phyloP scores from a whole-genome alignment of 2,888 invertebrate genomes.

The Platypus cylindrus region DNA sequence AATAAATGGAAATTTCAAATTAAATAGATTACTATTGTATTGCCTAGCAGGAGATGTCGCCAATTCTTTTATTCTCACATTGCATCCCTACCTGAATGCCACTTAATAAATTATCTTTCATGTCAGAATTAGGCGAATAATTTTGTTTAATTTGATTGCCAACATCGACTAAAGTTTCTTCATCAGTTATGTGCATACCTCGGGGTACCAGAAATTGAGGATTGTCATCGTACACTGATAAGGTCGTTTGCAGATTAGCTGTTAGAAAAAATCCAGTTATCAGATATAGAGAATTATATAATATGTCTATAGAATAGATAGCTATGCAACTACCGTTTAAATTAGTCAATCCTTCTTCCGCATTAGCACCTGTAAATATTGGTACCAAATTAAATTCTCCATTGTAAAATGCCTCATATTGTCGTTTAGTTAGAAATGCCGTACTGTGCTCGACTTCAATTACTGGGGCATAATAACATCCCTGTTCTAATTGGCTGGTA shows the following conservation, averaged over 20 bases:
- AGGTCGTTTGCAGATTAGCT: too few species aligned
- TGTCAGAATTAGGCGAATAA: neutral
- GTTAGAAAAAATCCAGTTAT: too few species aligned
- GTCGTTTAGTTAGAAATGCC: constrained; percentile 14
- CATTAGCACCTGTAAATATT: constrained; percentile 15
- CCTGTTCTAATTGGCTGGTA: constrained; percentile 4
- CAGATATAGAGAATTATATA: too few species aligned
- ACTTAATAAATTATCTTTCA: constrained; percentile 1
- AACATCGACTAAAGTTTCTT: constrained; percentile 3
- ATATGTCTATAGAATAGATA: too few species aligned
- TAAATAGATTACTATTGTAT: too few species aligned
- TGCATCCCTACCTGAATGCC: constrained; percentile 10
- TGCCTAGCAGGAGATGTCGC: too few species aligned
- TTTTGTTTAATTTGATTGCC: neutral
- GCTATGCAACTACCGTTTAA: constrained; percentile 1
- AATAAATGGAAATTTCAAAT: too few species aligned
- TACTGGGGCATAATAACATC: constrained; percentile 18
- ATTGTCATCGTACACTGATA: constrained; percentile 9
- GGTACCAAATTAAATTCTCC: constrained; percentile 15
- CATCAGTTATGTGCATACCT: constrained; percentile 11
- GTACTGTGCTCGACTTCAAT: constrained; percentile 14
- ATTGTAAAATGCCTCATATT: constrained; percentile 14
- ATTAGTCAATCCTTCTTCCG: constrained; percentile 13
- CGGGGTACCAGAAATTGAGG: constrained; percentile 10
- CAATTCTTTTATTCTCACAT: too few species aligned